Percentiles rank a stretch among this genome's conserved stretches.
These are phyloP conservation scores for Eretmodus cyanostictus DNA, from an alignment of 2,113 vertebrate species.

Conservation along the genomic window DNA sequence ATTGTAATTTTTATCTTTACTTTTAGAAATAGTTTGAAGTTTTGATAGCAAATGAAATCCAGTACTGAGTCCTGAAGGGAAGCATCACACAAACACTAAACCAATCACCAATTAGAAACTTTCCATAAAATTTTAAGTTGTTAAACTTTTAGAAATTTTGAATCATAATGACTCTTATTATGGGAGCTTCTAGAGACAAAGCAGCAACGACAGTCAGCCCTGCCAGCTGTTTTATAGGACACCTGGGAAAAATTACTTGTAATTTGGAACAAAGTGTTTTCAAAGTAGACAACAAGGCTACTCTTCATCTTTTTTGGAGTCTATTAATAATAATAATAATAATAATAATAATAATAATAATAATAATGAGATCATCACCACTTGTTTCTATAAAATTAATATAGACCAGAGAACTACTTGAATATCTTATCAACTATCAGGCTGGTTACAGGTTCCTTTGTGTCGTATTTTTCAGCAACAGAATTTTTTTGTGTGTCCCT, in stretches of 20 bases:
- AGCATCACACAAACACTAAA: neutral
- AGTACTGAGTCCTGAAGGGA: neutral
- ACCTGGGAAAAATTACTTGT: neutral
- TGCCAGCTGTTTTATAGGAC: neutral
- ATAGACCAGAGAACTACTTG: neutral
- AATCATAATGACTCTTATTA: neutral
- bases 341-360: neutral
- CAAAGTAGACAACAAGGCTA: neutral
- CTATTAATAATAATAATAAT: neutral
- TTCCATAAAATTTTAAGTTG: neutral
- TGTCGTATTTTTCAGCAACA: neutral
- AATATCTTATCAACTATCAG: neutral
- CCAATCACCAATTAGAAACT: neutral
- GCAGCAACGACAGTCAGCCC: neutral
- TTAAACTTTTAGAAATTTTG: rapidly evolving
- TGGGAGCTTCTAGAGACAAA: neutral
- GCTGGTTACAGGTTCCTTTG: neutral
- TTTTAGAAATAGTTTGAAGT: neutral
- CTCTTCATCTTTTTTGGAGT: neutral
- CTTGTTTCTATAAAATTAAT: neutral
- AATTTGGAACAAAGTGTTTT: rapidly evolving
- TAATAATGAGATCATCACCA: neutral
- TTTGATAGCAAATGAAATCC: neutral
- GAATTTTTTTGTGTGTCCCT: neutral
- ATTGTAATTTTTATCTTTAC: neutral